Base-by-base conservation (phyloP, 2,888 invertebrate species). In the Acanthosepion esculentum region DNA sequence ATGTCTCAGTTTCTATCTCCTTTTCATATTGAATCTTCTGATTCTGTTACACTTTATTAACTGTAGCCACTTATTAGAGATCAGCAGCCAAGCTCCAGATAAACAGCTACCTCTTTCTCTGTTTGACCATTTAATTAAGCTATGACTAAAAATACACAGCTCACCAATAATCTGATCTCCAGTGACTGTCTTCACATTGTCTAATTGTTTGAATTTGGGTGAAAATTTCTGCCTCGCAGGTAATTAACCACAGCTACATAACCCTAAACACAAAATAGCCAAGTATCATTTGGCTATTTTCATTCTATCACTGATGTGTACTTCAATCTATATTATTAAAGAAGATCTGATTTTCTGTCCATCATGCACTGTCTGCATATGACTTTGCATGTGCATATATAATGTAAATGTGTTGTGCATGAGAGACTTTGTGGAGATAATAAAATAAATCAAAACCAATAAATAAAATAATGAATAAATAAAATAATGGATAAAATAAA, bases 61-160 rank as follows among this genome's bases (percentile, higher is more conserved):
- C n/a, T n/a, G 78, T n/a, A 78, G 78, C 78, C 78, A 78, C 78
- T 78, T 78, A 78, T 78, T 78, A 78, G 10, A 78, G 78, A 78
- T 78, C n/a, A 78, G 78, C 5, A n/a, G 78, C 33, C n/a, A 78
- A 78, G 78, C n/a, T 33, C 33, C n/a, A 33, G 78, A 78, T 78
- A 78, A 78, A 78, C 18, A 78, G 78, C 0, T 12, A 78, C n/a
- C n/a, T n/a, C 78, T 78, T 78, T 78, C 78, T 78, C n/a, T n/a
- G 29, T n/a, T 78, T n/a, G 78, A 33, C n/a, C n/a, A 10, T 15
- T 78, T 78, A 78, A 78, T 78, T 78, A 78, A 78, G 78, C n/a
- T 12, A 15, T 33, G 78, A 33, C 78, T 78, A 78, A 78, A 78
- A 78, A n/a, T 78, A 78, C 78, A 33, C n/a, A n/a, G 78, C n/a